Conservation (phyloP, 2,888 invertebrate genomes). For the Halocaridina rubra region DNA sequence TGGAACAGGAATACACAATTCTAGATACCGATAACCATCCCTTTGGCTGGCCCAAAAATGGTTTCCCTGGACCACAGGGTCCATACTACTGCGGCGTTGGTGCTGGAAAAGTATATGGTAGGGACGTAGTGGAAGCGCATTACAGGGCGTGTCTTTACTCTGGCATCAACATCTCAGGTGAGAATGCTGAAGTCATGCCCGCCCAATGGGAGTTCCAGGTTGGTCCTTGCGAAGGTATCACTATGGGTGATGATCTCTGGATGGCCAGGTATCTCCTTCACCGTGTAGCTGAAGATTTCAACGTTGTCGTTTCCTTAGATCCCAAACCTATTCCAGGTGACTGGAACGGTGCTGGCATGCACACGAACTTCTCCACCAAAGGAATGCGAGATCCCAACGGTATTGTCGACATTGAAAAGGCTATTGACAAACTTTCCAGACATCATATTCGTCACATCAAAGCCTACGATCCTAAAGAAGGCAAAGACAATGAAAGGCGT, state of each 20-base stretch:
- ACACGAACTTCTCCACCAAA: conserved; percentile 90
- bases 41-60: conserved; percentile 93
- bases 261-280: conserved; percentile 67
- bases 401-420: conserved; percentile 85
- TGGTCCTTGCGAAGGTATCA: conserved; percentile 71
- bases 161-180: conserved; percentile 91
- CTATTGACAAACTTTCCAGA: conserved; percentile 93
- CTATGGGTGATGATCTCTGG: conserved; percentile 68
- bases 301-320: conserved; percentile 67
- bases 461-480: conserved; percentile 95
- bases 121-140: conserved; percentile 96
- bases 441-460: conserved; percentile 93
- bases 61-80: conserved; percentile 94
- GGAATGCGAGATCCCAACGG: conserved; percentile 56
- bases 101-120: conserved; percentile 92
- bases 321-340: conserved; percentile 68
- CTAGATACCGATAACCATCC: conserved; percentile 88
- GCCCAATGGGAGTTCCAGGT: conserved; percentile 73
- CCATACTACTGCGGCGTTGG: conserved; percentile 99
- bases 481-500: conserved; percentile 92
- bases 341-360: conserved; percentile 73
- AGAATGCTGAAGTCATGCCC: conserved; percentile 98
- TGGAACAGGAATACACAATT: conserved; percentile 92
- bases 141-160: conserved; percentile 94
- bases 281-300: conserved; percentile 67